A percentile compares a stretch with the other conserved stretches of the same genome.
phyloP scores from a whole-genome alignment of 2,113 vertebrate species.

The Butorides virescens region DNA sequence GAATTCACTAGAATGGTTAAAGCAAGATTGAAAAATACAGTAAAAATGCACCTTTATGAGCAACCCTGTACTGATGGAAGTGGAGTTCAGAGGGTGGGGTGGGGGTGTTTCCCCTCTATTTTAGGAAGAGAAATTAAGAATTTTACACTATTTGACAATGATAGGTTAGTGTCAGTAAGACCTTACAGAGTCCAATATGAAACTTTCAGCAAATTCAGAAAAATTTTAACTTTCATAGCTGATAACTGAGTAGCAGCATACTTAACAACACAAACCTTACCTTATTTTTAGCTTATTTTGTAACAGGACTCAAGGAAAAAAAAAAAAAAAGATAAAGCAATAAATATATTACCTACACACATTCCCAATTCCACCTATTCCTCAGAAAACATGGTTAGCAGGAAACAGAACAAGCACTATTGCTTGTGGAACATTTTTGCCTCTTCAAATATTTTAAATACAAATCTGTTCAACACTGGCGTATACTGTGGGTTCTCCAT shows the following conservation, averaged over 20 bases:
- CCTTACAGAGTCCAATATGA: background rate
- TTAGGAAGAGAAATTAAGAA: background rate
- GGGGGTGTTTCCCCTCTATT: background rate
- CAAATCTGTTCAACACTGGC: background rate
- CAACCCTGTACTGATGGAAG: background rate
- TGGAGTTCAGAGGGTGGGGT: background rate
- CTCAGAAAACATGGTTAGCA: background rate
- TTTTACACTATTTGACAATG: background rate
- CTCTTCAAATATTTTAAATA: background rate
- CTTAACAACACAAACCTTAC: background rate
- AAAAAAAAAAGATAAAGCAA: background rate
- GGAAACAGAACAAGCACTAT: background rate
- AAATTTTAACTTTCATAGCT: background rate
- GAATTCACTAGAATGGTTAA: background rate
- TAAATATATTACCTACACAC: background rate
- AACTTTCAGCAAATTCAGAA: background rate
- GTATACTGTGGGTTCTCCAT: background rate
- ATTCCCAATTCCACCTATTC: background rate
- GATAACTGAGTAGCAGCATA: background rate
- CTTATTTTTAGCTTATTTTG: background rate
- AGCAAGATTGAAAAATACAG: background rate
- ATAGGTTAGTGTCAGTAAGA: background rate
- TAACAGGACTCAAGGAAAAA: background rate
- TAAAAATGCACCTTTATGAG: background rate
- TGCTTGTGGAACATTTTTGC: background rate